Evolutionary conservation across 2,797 vertebrate genomes (phyloP).

Genomic region (Myotis findleyi): DNA sequence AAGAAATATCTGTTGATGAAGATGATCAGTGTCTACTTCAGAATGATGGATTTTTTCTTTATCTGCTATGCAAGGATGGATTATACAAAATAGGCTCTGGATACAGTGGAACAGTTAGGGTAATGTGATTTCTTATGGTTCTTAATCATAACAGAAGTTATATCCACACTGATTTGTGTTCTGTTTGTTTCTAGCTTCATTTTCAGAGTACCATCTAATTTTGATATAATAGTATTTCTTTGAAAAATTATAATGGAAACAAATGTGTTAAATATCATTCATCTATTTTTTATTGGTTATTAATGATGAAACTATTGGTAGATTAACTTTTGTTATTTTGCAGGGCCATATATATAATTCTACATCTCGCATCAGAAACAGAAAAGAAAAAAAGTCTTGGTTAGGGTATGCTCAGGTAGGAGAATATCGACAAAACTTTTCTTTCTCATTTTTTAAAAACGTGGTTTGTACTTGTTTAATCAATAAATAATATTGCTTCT

Average conservation of each 20-base stretch:
- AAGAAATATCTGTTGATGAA: conserved; percentile 96
- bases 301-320: conserved; percentile 54
- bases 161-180: neutral
- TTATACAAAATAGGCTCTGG: conserved; percentile 99
- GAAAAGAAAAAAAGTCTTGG: conserved; percentile 98
- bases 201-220: conserved; percentile 43
- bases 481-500: neutral
- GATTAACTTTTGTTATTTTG: conserved; percentile 76
- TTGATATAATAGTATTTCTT: conserved; percentile 31
- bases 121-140: conserved; percentile 80
- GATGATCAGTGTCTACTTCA: conserved; percentile 98
- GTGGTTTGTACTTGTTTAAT: conserved; percentile 25
- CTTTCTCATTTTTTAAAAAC: conserved; percentile 45
- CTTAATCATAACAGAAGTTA: conserved; percentile 7
- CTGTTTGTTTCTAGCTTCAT: conserved; percentile 36
- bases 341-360: conserved; percentile 99
- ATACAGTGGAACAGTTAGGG: conserved; percentile 98
- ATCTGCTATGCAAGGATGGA: conserved; percentile 98
- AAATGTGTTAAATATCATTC: neutral
- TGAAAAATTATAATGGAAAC: conserved; percentile 46
- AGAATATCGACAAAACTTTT: conserved; percentile 24
- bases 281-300: conserved; percentile 32
- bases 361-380: conserved; percentile 97
- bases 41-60: conserved; percentile 98
- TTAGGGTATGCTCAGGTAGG: conserved; percentile 98